A percentile compares a stretch with the other conserved stretches of the same genome.
Conservation (phyloP, 2,113 vertebrate species). For the Accipiter cooperii region DNA sequence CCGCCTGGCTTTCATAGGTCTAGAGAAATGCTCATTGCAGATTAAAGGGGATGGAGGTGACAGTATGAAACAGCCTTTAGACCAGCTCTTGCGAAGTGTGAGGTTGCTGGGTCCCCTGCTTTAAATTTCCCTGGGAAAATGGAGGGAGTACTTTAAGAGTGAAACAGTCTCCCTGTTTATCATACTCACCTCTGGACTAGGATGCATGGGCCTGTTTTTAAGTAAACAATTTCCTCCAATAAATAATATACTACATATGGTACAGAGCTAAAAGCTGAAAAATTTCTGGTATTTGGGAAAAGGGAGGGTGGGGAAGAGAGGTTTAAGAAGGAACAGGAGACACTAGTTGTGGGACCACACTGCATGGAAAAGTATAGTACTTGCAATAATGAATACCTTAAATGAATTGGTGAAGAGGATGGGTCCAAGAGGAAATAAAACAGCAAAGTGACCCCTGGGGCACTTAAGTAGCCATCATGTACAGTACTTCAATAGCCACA, state of each 20-base stretch:
- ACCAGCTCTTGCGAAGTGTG: not conserved
- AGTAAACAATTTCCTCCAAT: not conserved
- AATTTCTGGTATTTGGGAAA: not conserved
- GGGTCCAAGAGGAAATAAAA: not conserved
- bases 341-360: not conserved
- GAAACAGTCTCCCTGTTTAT: not conserved
- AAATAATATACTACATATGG: not conserved
- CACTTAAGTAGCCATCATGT: not conserved
- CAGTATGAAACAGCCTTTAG: not conserved
- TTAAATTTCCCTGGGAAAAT: not conserved
- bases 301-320: not conserved
- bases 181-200: not conserved
- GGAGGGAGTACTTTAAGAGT: not conserved
- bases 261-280: not conserved
- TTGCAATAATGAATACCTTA: not conserved
- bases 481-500: not conserved
- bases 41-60: not conserved
- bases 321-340: not conserved
- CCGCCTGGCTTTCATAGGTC: not conserved
- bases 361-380: not conserved
- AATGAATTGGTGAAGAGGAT: not conserved
- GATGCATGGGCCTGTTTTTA: not conserved
- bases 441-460: not conserved
- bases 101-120: not conserved
- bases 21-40: not conserved